A percentile compares a stretch with the other conserved stretches of the same genome.
phyloP scores from a whole-genome alignment of 2,113 vertebrate genomes.

The Echinops telfairi region DNA sequence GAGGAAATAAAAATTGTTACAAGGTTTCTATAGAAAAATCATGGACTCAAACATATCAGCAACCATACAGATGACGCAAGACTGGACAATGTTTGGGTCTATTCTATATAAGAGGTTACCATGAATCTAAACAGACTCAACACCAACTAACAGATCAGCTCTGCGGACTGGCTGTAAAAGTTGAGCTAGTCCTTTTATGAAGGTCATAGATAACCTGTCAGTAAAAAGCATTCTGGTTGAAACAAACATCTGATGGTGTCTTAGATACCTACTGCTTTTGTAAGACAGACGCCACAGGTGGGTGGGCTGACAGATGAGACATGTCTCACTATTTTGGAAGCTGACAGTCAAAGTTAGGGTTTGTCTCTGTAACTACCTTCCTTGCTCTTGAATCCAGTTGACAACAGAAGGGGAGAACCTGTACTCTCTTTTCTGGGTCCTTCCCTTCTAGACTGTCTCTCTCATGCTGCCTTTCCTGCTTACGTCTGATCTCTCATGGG shows the following conservation, averaged over 20 bases:
- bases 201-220: not conserved
- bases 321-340: not conserved
- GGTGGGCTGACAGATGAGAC: not conserved
- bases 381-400: not conserved
- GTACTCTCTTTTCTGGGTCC: not conserved
- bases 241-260: not conserved
- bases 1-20: not conserved
- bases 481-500: not conserved
- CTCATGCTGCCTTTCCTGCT: not conserved
- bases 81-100: not conserved
- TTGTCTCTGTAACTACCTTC: not conserved
- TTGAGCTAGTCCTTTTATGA: not conserved
- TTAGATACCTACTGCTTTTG: not conserved
- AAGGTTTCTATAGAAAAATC: not conserved
- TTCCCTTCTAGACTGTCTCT: not conserved
- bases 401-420: not conserved
- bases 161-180: accelerated
- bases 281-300: not conserved
- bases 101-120: not conserved
- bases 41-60: not conserved
- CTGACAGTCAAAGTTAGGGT: not conserved
- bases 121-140: not conserved
- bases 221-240: not conserved
- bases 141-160: not conserved
- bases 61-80: not conserved